Conservation (phyloP, 2,888 invertebrate species). For the Seladonia tumulorum region DNA sequence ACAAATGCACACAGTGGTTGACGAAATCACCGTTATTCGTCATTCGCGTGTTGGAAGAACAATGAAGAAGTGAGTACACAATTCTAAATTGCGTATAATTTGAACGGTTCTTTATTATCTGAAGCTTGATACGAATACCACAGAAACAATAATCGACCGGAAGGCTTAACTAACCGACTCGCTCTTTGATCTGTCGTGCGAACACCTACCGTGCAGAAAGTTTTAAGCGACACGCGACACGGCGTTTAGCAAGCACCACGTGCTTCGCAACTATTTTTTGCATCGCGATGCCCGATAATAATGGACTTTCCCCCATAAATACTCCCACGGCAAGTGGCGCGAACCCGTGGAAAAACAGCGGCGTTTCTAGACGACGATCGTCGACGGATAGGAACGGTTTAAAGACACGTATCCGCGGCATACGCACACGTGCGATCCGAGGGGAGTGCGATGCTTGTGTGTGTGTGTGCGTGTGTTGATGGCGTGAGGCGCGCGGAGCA, state of each 20-base stretch:
- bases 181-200: background rate
- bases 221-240: conserved; percentile 2
- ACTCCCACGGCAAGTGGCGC: background rate
- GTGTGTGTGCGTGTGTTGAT: background rate
- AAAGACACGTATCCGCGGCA: conserved; percentile 27
- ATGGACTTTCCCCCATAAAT: conserved; percentile 14
- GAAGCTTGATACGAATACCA: background rate
- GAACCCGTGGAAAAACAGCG: background rate
- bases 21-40: too few relatives aligned
- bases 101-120: background rate
- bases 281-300: conserved; percentile 7
- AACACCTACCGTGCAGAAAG: background rate
- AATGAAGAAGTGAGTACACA: too few relatives aligned
- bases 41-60: too few relatives aligned
- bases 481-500: conserved; percentile 17
- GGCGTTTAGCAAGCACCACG: background rate
- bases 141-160: background rate
- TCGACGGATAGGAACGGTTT: conserved; percentile 42
- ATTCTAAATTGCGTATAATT: background rate
- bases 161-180: background rate
- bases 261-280: conserved; percentile 2
- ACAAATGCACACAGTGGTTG: background rate
- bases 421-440: conserved; percentile 28
- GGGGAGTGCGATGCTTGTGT: background rate
- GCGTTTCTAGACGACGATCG: conserved; percentile 14